These are phyloP conservation scores for Adelphocoris suturalis DNA, from an alignment of 2,888 invertebrate genomes.

Conservation along the genomic window DNA sequence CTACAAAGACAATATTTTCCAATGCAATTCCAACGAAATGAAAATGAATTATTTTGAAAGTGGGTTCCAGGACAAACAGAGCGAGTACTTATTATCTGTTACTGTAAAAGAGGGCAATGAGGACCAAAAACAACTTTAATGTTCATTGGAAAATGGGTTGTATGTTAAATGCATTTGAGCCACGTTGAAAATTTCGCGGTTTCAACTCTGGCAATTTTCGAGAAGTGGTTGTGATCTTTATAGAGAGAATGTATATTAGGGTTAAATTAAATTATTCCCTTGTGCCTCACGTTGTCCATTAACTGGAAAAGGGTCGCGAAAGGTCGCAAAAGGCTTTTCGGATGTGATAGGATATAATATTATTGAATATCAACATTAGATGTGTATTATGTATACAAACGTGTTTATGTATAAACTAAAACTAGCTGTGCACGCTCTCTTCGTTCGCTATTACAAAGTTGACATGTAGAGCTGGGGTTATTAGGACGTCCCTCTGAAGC, in stretches of 20 bases:
- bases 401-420: no score
- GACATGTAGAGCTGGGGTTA: no score
- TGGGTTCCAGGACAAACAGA: neutral
- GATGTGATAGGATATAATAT: no score
- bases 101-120: neutral
- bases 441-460: no score
- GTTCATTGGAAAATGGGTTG: neutral
- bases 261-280: conserved; percentile 15
- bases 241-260: neutral
- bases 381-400: no score
- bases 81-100: conserved; percentile 22
- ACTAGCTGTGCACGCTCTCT: no score
- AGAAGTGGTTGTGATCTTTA: conserved; percentile 13
- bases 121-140: neutral
- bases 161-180: neutral
- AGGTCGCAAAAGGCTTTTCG: no score
- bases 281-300: neutral
- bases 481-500: no score
- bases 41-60: conserved; percentile 27
- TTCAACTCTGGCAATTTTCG: neutral
- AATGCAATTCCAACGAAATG: conserved; percentile 12
- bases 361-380: no score
- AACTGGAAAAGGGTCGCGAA: neutral
- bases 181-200: neutral
- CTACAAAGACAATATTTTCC: neutral